A percentile compares a stretch with the other conserved stretches of the same genome.
Evolutionary conservation across 1,140 invertebrate genomes (phyloP).

Genomic region (Lepidurus arcticus): DNA sequence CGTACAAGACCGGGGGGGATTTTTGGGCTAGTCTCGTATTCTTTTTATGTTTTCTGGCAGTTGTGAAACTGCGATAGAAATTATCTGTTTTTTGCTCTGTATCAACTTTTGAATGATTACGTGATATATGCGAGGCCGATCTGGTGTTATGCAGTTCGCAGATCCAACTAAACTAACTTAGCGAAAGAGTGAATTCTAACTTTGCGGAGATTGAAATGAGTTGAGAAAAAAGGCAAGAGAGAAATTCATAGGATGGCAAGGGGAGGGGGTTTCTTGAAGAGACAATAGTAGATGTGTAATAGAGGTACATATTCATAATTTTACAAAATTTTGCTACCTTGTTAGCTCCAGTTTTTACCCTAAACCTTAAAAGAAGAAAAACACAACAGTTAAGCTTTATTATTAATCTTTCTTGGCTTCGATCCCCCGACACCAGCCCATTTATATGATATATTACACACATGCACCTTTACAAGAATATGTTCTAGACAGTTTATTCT

Average conservation of each 20-base stretch:
- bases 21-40: conserved; percentile 7
- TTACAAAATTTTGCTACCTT: background rate
- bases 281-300: conserved; percentile 13
- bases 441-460: background rate
- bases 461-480: background rate
- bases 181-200: too few species aligned
- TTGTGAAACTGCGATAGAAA: background rate
- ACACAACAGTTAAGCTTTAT: background rate
- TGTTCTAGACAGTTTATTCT: background rate
- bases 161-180: too few species aligned
- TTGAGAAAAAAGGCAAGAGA: background rate
- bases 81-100: background rate
- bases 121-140: too few species aligned
- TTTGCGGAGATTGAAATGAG: too few species aligned
- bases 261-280: background rate
- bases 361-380: background rate
- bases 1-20: background rate
- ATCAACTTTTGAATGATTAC: background rate
- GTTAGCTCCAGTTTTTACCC: background rate
- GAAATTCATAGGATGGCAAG: background rate
- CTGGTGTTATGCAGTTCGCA: too few species aligned
- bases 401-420: background rate
- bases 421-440: background rate
- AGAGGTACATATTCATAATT: conserved; percentile 4
- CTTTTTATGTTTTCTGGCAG: background rate